phyloP scores from a whole-genome alignment of 2,888 invertebrate species.

The Pandemis corylana region DNA sequence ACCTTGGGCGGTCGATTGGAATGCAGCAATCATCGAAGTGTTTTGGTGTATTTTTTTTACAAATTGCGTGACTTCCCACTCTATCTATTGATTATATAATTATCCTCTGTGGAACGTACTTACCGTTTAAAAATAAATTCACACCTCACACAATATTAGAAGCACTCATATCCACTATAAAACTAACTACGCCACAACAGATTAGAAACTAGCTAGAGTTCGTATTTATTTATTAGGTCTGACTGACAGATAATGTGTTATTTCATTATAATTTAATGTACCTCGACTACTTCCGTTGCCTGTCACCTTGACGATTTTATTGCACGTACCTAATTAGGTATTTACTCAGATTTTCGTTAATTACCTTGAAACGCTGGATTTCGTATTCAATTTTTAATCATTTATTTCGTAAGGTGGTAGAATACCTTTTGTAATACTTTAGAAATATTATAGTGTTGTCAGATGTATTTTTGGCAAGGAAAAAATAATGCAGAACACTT shows the following conservation, averaged over 20 bases:
- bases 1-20: too few relatives aligned
- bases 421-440: neutral
- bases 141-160: too few relatives aligned
- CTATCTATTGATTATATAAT: too few relatives aligned
- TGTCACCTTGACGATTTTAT: slow-evolving; percentile 26
- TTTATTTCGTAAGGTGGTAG: slow-evolving; percentile 8
- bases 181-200: neutral
- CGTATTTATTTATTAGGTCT: neutral
- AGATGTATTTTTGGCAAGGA: too few relatives aligned
- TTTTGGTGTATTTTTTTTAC: neutral
- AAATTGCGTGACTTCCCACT: too few relatives aligned
- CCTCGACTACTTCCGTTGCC: slow-evolving; percentile 1
- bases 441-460: neutral
- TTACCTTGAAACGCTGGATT: slow-evolving; percentile 29
- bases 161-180: neutral
- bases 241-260: neutral
- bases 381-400: slow-evolving; percentile 21
- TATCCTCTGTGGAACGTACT: neutral
- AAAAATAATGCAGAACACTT: too few relatives aligned
- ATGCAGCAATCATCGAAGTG: neutral
- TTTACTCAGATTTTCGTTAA: slow-evolving; percentile 15
- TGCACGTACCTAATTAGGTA: slow-evolving; percentile 22
- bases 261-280: neutral
- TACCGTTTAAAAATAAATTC: neutral
- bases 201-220: neutral